phyloP scores from a whole-genome alignment of 2,113 vertebrate genomes.

The Antidorcas marsupialis region DNA sequence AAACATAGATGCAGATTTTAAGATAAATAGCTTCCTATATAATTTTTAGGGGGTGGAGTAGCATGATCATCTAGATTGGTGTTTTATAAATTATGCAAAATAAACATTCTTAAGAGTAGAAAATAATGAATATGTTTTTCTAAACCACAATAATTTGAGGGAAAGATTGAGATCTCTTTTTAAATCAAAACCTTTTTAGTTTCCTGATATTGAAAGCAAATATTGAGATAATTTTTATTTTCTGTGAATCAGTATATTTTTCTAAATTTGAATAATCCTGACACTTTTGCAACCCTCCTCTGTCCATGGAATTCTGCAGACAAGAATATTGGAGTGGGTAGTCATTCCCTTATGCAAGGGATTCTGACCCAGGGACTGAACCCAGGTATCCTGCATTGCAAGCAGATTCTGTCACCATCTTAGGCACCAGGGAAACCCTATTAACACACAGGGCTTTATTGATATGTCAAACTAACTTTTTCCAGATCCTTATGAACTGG shows the following conservation, averaged over 20 bases:
- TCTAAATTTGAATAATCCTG: neutral
- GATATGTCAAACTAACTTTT: neutral
- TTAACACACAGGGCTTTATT: neutral
- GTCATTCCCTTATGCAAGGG: neutral
- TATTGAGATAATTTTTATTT: neutral
- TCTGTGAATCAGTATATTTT: neutral
- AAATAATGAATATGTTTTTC: neutral
- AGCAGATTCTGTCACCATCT: neutral
- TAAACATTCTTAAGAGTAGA: neutral
- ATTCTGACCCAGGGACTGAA: neutral
- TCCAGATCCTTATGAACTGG: neutral
- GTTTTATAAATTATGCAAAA: neutral
- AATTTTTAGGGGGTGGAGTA: neutral
- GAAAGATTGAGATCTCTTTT: neutral
- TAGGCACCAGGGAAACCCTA: neutral
- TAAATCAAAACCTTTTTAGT: neutral
- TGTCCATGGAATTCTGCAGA: neutral
- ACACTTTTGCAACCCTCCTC: neutral
- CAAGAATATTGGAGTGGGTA: neutral
- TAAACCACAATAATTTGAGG: accelerated
- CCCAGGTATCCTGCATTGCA: neutral
- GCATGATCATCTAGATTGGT: neutral
- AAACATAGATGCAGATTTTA: neutral
- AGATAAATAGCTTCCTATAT: neutral
- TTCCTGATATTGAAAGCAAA: neutral